Evolutionary conservation across 2,888 invertebrate genomes (phyloP).

Genomic region (Oligia strigilis): DNA sequence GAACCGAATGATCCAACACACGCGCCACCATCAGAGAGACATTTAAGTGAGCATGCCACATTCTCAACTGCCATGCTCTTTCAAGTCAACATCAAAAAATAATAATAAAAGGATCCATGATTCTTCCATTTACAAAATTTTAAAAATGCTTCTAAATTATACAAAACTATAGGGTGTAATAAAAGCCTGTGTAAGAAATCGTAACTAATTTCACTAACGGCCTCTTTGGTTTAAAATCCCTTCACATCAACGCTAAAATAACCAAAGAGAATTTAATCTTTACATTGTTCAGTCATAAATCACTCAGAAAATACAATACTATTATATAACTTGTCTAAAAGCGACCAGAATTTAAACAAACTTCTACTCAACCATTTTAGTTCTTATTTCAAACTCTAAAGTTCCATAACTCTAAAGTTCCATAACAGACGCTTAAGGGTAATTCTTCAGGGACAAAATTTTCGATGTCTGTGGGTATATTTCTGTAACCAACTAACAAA

Average conservation of each 20-base stretch:
- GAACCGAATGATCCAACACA: too few species aligned
- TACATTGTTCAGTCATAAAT: constrained; percentile 38
- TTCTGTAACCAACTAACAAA: too few species aligned
- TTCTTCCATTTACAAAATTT: too few species aligned
- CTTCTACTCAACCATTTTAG: constrained; percentile 40
- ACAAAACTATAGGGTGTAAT: not conserved
- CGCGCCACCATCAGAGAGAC: too few species aligned
- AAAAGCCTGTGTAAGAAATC: not conserved
- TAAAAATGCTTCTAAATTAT: too few species aligned
- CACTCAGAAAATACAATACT: constrained; percentile 44
- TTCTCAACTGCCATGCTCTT: too few species aligned
- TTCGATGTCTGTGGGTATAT: too few species aligned
- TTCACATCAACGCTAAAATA: constrained; percentile 16
- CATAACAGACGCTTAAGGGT: constrained; percentile 36
- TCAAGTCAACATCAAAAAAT: too few species aligned
- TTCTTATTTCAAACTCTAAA: constrained; percentile 42
- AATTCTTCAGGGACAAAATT: too few species aligned
- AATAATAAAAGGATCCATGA: too few species aligned
- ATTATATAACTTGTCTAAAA: constrained; percentile 40
- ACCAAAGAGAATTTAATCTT: constrained; percentile 14
- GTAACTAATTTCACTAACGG: constrained; percentile 6
- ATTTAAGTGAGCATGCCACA: too few species aligned
- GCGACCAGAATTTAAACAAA: constrained; percentile 33
- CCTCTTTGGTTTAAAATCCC: not conserved
- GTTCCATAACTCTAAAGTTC: constrained; percentile 47